A percentile compares a stretch with the other conserved stretches of the same genome.
These are phyloP conservation scores for Linurgus olivaceus DNA, from an alignment of 2,797 vertebrate species.

Conservation along the genomic window DNA sequence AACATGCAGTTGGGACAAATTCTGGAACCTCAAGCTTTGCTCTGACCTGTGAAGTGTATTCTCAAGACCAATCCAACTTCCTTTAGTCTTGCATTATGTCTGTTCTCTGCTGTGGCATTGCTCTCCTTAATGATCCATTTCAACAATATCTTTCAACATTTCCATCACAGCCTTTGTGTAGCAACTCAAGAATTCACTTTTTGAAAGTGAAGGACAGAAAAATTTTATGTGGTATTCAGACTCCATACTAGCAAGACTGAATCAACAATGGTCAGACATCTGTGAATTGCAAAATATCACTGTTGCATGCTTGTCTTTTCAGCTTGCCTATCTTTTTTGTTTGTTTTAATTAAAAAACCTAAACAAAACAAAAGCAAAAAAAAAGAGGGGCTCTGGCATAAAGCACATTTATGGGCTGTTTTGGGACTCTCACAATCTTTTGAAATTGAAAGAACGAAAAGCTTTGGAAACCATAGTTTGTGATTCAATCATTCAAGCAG, in stretches of 20 bases:
- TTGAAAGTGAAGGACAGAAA: neutral
- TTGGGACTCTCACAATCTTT: neutral
- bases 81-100: neutral
- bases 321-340: no score
- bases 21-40: neutral
- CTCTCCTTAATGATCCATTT: neutral
- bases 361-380: neutral
- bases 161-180: neutral
- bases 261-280: neutral
- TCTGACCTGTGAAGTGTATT: neutral
- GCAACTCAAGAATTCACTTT: neutral
- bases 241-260: neutral
- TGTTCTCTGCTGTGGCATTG: neutral
- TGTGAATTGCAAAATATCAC: accelerated
- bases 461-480: neutral
- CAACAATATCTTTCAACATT: neutral
- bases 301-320: neutral
- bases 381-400: neutral
- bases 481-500: neutral
- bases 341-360: neutral
- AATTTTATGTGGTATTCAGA: neutral
- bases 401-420: neutral
- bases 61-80: neutral
- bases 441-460: neutral
- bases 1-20: neutral